Conservation (phyloP, 2,888 invertebrate species). For the Caenorhabditis doughertyi region DNA sequence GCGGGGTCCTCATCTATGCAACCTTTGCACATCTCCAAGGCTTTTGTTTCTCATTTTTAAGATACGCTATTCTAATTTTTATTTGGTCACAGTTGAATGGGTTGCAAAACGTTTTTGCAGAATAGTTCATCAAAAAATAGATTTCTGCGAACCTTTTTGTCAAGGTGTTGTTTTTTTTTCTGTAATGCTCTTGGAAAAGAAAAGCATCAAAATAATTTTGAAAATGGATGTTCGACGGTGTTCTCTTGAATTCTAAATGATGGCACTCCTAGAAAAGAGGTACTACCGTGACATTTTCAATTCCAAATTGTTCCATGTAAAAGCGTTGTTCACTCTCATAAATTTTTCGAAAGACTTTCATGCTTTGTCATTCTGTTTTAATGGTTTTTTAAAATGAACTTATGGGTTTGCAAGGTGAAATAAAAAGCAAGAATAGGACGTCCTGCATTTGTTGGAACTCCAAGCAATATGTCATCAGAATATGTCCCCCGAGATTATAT, state of each 20-base stretch:
- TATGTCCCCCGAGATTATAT: slow-evolving; percentile 26
- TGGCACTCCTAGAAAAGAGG: neutral
- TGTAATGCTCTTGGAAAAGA: too few species aligned
- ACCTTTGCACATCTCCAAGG: slow-evolving; percentile 48
- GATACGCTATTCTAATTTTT: slow-evolving; percentile 5
- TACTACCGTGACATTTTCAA: neutral
- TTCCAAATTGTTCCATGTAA: slow-evolving; percentile 33
- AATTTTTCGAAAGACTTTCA: slow-evolving; percentile 27
- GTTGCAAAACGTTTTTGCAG: slow-evolving; percentile 1
- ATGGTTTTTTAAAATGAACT: slow-evolving; percentile 4
- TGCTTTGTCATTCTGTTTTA: neutral
- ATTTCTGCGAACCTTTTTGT: neutral
- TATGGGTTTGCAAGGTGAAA: slow-evolving; percentile 1
- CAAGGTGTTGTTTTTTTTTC: too few species aligned
- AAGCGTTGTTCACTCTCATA: slow-evolving; percentile 23
- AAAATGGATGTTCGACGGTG: neutral
- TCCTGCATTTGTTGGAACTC: slow-evolving; percentile 10
- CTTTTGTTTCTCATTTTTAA: slow-evolving; percentile 7
- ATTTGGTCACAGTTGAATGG: neutral
- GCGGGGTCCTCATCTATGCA: slow-evolving; percentile 19
- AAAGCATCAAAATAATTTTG: neutral
- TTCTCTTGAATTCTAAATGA: neutral
- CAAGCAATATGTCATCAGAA: slow-evolving; percentile 35
- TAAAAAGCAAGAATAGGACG: neutral
- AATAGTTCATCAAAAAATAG: neutral